Base-by-base conservation (phyloP, 2,797 vertebrate species). In the Dicrostonyx torquatus region DNA sequence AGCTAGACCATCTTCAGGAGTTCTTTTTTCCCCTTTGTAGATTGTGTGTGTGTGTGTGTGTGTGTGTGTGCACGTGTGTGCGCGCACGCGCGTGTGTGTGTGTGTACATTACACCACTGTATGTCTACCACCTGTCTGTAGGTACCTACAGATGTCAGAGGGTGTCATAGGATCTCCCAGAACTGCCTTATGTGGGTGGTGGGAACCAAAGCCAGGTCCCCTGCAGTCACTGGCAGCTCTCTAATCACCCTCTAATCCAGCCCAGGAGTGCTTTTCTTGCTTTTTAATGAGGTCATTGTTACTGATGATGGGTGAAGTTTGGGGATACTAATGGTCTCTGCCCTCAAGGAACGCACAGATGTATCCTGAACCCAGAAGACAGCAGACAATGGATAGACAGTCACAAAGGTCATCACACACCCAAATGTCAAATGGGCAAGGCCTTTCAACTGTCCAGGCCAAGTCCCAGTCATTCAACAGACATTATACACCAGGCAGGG, bases 241-340 rank as follows among this genome's bases (percentile, higher is more conserved):
- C 34, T 53, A 43, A 43, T 60, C 58, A 66, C 6, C 15, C 34
- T n/a, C 22, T 70, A 72, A 6, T 48, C 68, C 79, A 72, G 64
- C 66, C 64, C 64, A 84, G 70, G 64, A 76, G 60, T 31, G 8
- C 34, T 80, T 91, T 89, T 17, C 72, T 93, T 55, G 50, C 83
- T 60, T 83, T 93, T 83, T 70, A 94, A 93, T 79, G 53, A 76
- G 70, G 26, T 87, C 68, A 55, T 79, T 60, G 70, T 18, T 72
- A 45, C 17, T 10, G 58, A 15, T 40, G 48, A 37, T 17, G 10
- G 11, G n/a, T 29, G 83, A 58, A 79, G 40, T 4, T 18, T 48
- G 24, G 17, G 53, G 12, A 45, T 26, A 60, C 43, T 53, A 45
- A 72, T n/a, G 29, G 60, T 10, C 87, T 20, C 80, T 20, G 31